Conservation (phyloP, 2,888 invertebrate species). For the Polyommatus iphigenia region DNA sequence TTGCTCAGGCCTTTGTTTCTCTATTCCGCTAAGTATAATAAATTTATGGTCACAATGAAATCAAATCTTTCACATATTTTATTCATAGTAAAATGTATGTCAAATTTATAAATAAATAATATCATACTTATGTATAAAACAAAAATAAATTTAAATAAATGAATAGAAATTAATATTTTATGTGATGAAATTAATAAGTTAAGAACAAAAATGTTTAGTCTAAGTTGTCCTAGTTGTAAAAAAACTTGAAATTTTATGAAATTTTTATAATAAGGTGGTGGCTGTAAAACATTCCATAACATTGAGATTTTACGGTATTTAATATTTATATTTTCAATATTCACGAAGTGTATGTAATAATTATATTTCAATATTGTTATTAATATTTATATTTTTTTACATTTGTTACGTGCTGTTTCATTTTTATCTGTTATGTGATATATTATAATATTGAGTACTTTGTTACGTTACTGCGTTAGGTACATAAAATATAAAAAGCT, state of each 20-base stretch:
- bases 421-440: background rate
- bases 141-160: background rate
- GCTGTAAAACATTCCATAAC: constrained; percentile 47
- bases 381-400: constrained; percentile 19
- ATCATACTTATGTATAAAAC: background rate
- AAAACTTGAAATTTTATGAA: constrained; percentile 11
- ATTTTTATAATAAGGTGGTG: constrained; percentile 45
- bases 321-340: background rate
- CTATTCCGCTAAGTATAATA: too few relatives aligned
- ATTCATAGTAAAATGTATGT: background rate
- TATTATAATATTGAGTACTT: too few relatives aligned
- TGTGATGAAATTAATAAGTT: background rate
- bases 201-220: background rate
- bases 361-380: background rate
- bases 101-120: background rate
- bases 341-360: background rate
- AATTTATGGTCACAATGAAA: background rate
- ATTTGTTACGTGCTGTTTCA: constrained; percentile 17
- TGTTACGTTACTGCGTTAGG: too few relatives aligned
- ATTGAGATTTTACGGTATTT: constrained; percentile 42
- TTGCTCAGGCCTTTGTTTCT: too few relatives aligned
- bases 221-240: background rate
- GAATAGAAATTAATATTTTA: background rate
- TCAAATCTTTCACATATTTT: background rate
- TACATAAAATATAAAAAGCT: too few relatives aligned